Percentiles rank a stretch among this genome's conserved stretches.
Conservation (phyloP, 2,888 invertebrate species). For the Romanomermis culicivorax region DNA sequence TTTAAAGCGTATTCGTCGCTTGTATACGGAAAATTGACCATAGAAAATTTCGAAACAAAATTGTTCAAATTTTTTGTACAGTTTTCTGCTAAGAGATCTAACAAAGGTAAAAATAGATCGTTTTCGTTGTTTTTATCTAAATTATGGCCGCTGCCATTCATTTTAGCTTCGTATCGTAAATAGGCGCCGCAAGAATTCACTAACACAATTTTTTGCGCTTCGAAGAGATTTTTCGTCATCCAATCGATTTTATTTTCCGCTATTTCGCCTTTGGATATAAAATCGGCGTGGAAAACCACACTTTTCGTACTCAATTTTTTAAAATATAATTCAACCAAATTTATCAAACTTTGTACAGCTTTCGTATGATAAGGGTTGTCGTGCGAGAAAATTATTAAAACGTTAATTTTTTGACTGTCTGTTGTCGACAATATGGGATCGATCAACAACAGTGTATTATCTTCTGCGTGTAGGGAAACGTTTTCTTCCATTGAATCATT, state of each 20-base stretch:
- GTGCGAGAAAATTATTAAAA: background rate
- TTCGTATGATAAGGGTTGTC: background rate
- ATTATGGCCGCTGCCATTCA: background rate
- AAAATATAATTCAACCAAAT: no score
- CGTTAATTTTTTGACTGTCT: no score
- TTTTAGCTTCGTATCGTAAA: conserved; percentile 17
- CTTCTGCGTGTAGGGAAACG: no score
- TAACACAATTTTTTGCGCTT: conserved; percentile 23
- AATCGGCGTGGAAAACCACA: background rate
- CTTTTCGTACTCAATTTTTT: no score
- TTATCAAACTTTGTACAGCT: background rate
- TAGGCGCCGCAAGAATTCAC: conserved; percentile 24
- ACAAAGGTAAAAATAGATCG: background rate
- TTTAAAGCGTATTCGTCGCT: background rate
- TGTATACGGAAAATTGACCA: background rate
- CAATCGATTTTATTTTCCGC: conserved; percentile 23
- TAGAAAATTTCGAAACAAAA: background rate
- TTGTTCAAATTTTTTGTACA: no score
- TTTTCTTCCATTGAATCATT: no score
- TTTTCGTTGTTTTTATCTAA: background rate
- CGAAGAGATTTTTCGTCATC: conserved; percentile 19
- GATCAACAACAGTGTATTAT: no score
- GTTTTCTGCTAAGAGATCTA: background rate
- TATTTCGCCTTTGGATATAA: conserved; percentile 14
- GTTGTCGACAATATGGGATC: no score